phyloP scores from a whole-genome alignment of 1,140 invertebrate species.

The Papilio glaucus region DNA sequence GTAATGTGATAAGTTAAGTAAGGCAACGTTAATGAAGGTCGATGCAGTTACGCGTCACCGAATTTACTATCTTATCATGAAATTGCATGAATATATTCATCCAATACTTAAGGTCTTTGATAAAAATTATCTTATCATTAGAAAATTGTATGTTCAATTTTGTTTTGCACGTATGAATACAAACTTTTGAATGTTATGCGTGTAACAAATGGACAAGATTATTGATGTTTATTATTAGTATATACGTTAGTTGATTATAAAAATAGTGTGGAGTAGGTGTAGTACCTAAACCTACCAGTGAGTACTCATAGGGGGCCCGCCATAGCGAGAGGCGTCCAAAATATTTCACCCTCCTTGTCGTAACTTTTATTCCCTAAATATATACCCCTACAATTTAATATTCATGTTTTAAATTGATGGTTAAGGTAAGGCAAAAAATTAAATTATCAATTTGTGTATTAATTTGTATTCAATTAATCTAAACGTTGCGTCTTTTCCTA shows the following conservation, averaged over 20 bases:
- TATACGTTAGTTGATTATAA: background rate
- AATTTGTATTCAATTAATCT: background rate
- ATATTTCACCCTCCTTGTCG: conserved; percentile 17
- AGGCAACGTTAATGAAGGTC: conserved; percentile 45
- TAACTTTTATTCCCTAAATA: conserved; percentile 2
- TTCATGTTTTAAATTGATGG: no score
- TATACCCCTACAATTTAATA: no score
- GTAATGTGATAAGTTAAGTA: background rate
- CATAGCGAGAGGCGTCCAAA: conserved; percentile 8
- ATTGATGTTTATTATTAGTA: background rate
- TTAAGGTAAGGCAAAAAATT: background rate
- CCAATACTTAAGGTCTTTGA: conserved; percentile 39
- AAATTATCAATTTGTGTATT: conserved; percentile 3
- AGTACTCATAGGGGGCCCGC: conserved; percentile 3
- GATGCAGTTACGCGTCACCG: conserved; percentile 52
- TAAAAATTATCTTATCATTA: conserved; percentile 46
- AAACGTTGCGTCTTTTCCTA: background rate
- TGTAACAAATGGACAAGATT: background rate
- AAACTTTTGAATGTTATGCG: conserved; percentile 9
- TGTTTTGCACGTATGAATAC: conserved; percentile 2
- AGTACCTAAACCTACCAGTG: no score
- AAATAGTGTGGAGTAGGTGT: conserved; percentile 3
- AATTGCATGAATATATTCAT: conserved; percentile 58
- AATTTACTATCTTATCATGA: conserved; percentile 53
- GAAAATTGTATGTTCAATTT: conserved; percentile 52